Base-by-base conservation (phyloP, 2,113 vertebrate species). In the Falcunculus frontatus region DNA sequence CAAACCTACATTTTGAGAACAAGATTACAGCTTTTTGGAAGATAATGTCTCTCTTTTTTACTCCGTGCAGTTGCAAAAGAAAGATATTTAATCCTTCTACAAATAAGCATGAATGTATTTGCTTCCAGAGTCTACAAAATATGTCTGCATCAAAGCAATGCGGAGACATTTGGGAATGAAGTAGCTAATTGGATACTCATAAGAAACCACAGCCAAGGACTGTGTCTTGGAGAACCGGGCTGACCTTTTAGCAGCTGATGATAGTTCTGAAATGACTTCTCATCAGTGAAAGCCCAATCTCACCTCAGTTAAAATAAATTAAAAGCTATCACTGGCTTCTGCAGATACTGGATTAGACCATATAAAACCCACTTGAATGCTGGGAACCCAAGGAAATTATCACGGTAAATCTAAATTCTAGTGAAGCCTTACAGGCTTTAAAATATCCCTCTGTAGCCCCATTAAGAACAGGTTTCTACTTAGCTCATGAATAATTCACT, bases 251-350 rank as follows among this genome's bases (percentile, higher is more conserved):
- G 77, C n/a, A 59, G 44, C 42, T 52, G 87, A 73, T 60, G 41
- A 73, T 86, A 65, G 88, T 10, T 73, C 55, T 95, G 70, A 85
- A 94, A 91, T 76, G 70, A 63, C n/a, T 95, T 80, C 84, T 94
- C 78, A 91, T 93, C 84, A 77, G 74, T 63, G 84, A 94, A 96
- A 93, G 57, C 35, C 78, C 74, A 87, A 87, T 96, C 87, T 84
- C 91, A 85, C 55, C 74, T 80, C 82, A 91, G 46, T 83, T 90
- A 85, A 87, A 95, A 93, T 76, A 96, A 94, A 96, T 94, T 91
- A 94, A 96, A 95, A 94, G 79, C 91, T 94, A 93, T 62, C 78
- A 62, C 55, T 92, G 87, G 29, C 72, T 88, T 80, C 84, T 90
- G 53, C 0, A 0, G 67, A 68, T 89, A 89, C 80, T 85, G 84